Conservation (phyloP, 2,888 invertebrate species). For the Drosophila pegasa region DNA sequence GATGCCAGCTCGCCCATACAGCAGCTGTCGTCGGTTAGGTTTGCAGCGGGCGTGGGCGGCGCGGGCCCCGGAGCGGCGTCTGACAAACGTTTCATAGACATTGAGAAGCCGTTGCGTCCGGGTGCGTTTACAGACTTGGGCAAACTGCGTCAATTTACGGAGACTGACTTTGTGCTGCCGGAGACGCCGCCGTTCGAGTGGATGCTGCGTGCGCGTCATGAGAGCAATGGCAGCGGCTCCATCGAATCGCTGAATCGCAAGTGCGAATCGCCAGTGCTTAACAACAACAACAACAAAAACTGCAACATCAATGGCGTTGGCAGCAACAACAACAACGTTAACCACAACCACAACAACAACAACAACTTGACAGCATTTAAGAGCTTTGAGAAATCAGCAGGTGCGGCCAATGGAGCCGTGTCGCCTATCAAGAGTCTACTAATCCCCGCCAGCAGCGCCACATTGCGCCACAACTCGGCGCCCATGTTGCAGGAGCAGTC, state of each 20-base stretch:
- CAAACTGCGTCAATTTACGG: slow-evolving; percentile 87
- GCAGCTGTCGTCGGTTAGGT: slow-evolving; percentile 86
- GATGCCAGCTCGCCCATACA: slow-evolving; percentile 45
- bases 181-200: slow-evolving; percentile 89
- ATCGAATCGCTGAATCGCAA: slow-evolving; percentile 78
- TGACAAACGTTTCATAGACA: slow-evolving; percentile 89
- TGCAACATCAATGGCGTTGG: slow-evolving; percentile 57
- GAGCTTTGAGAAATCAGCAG: slow-evolving; percentile 73
- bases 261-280: slow-evolving; percentile 66
- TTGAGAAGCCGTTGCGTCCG: slow-evolving; percentile 90
- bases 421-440: slow-evolving; percentile 83
- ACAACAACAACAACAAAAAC: slow-evolving; percentile 53
- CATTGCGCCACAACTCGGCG: slow-evolving; percentile 54
- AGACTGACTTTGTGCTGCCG: slow-evolving; percentile 86
- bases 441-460: slow-evolving; percentile 70
- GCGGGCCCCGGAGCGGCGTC: slow-evolving; percentile 56
- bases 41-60: slow-evolving; percentile 83
- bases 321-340: slow-evolving; percentile 58
- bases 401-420: slow-evolving; percentile 23
- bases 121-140: slow-evolving; percentile 91
- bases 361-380: slow-evolving; percentile 79
- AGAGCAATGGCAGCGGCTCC: slow-evolving; percentile 74
- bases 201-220: slow-evolving; percentile 81
- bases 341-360: slow-evolving; percentile 66
- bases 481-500: slow-evolving; percentile 44